Conservation (phyloP, 2,888 invertebrate species). For the Phlogophora meticulosa region DNA sequence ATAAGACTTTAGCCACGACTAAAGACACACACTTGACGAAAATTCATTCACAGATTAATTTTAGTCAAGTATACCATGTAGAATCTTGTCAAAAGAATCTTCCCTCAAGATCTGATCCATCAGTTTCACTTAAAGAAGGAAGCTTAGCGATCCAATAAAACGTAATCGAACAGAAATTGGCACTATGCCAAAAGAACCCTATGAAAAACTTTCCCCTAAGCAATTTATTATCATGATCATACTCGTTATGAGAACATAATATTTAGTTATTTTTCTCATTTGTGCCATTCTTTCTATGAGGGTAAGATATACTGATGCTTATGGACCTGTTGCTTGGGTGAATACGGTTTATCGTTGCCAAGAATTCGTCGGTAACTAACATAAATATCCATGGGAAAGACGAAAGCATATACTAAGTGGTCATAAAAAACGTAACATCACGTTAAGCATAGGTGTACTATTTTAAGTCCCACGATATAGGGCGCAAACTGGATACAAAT, state of each 20-base stretch:
- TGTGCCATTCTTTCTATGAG: constrained; percentile 13
- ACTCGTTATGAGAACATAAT: constrained; percentile 21
- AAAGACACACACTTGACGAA: neutral
- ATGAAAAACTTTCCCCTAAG: constrained; percentile 11
- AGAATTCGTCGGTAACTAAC: constrained; percentile 14
- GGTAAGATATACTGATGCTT: constrained; percentile 19
- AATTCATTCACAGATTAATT: too few species aligned
- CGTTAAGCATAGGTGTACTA: too few species aligned
- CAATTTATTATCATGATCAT: constrained; percentile 40
- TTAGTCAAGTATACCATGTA: too few species aligned
- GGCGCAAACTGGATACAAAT: too few species aligned
- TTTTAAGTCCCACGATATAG: too few species aligned
- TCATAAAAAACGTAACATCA: too few species aligned
- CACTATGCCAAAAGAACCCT: constrained; percentile 7
- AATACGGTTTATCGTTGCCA: neutral
- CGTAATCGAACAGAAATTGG: constrained; percentile 18
- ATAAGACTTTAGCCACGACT: neutral
- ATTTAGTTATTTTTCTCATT: constrained; percentile 27
- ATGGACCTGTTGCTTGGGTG: constrained; percentile 35
- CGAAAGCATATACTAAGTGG: too few species aligned
- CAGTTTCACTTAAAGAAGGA: neutral
- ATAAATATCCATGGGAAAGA: too few species aligned
- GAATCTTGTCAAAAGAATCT: neutral
- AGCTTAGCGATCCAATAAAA: constrained; percentile 2
- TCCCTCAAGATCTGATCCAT: neutral